These are phyloP conservation scores for Odobenus rosmarus DNA, from an alignment of 2,113 vertebrate species.

Conservation along the genomic window DNA sequence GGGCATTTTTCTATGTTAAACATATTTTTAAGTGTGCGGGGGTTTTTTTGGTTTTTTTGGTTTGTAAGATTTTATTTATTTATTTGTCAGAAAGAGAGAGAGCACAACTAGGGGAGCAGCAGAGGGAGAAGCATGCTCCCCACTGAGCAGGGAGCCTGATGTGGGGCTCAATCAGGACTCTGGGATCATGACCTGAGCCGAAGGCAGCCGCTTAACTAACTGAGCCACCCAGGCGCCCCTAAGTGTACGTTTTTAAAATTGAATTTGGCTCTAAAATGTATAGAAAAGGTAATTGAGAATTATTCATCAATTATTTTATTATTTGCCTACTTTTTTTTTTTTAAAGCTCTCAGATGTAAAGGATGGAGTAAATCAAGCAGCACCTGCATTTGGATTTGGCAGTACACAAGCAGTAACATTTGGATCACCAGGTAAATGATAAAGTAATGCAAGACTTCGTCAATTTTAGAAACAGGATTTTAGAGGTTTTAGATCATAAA, in stretches of 20 bases:
- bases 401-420: constrained; percentile 80
- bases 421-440: constrained; percentile 86
- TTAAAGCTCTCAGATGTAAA: constrained; percentile 90
- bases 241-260: background rate
- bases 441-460: background rate
- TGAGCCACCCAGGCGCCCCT: no score
- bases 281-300: constrained; percentile 24
- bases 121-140: no score
- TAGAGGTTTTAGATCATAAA: constrained; percentile 22
- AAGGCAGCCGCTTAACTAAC: no score
- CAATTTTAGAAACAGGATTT: constrained; percentile 15
- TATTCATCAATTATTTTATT: background rate
- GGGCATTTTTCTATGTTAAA: constrained; percentile 28
- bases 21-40: background rate
- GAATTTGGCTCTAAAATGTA: background rate
- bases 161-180: no score
- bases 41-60: no score
- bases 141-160: no score
- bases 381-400: constrained; percentile 85
- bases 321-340: background rate
- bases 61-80: background rate
- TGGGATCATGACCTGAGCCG: no score
- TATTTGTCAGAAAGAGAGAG: background rate
- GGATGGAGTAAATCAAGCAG: constrained; percentile 72
- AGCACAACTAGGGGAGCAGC: background rate